Conservation (phyloP, 2,113 vertebrate species). For the Clarias macrocephalus region DNA sequence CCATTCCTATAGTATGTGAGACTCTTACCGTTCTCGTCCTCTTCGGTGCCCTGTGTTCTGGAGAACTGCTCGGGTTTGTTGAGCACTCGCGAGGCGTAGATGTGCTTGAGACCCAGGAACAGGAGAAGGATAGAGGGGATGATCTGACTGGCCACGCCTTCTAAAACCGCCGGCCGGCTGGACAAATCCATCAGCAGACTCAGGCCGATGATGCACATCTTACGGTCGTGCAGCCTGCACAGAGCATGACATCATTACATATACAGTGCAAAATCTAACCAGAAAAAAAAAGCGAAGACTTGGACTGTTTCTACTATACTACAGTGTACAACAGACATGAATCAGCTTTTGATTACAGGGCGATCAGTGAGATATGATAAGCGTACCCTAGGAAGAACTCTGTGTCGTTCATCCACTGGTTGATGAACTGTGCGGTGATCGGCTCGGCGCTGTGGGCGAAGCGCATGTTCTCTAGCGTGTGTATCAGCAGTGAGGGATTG, state of each 20-base stretch:
- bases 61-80: slow-evolving; percentile 77
- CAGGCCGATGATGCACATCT: slow-evolving; percentile 96
- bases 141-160: slow-evolving; percentile 84
- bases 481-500: slow-evolving; percentile 85
- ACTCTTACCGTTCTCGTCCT: slow-evolving; percentile 88
- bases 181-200: slow-evolving; percentile 92
- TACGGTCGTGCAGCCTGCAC: slow-evolving; percentile 90
- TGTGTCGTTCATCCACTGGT: slow-evolving; percentile 98
- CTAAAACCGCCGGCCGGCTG: slow-evolving; percentile 80
- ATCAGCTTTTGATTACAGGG: neutral
- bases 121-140: slow-evolving; percentile 92
- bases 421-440: slow-evolving; percentile 94
- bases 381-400: slow-evolving; percentile 94
- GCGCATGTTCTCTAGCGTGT: slow-evolving; percentile 89
- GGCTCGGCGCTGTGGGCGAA: slow-evolving; percentile 89
- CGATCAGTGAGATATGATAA: neutral
- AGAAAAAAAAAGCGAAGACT: too few species aligned
- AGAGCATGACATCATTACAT: neutral
- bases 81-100: slow-evolving; percentile 83
- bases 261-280: neutral
- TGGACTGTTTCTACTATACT: too few species aligned
- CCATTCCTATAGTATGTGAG: neutral
- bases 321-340: too few species aligned
- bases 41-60: slow-evolving; percentile 72
- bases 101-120: slow-evolving; percentile 93